Evolutionary conservation across 2,888 invertebrate genomes (phyloP), one percentile per base, ranked within the genome.

Genomic region (Cerceris rybyensis): DNA sequence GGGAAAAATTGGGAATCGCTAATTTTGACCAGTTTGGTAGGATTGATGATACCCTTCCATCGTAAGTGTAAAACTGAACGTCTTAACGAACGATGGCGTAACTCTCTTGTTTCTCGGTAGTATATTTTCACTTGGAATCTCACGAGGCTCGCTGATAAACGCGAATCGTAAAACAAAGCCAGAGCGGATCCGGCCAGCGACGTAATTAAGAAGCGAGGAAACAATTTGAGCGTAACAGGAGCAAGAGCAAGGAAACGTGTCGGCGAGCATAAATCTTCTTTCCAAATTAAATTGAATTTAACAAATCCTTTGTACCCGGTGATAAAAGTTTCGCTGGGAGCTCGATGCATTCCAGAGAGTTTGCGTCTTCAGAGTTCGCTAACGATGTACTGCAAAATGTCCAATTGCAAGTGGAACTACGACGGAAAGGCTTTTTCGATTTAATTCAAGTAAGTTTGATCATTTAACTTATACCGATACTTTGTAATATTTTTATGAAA

Each of bases 121-220:
- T 85, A 75, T 80, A 85, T 85, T 85, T 83, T 78, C 86, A 39
- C 75, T 70, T 65, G 63, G 75, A 73, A 80, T 84, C 84, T 86
- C 76, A 81, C 76, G 70, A 72, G 78, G 66, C 42, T 58, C 61
- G 73, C 42, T 84, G 86, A 84, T 85, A 80, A 85, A 84, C 83
- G 84, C 70, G 86, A 83, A 84, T 83, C 83, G 84, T 84, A 83
- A 83, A 83, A 71, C 75, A 67, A 28, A 28, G 63, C 63, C 55
- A 70, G 72, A 80, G 68, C 75, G 67, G 66, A 78, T 85, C 75
- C 57, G 69, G 70, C 75, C 57, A 69, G 70, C 74, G 84, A 73
- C 81, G 84, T 85, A 85, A 85, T 84, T 84, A 84, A 84, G 84
- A 83, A 81, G 65, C 71, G 78, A 68, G 78, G 43, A 76, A 68